Percentiles rank a stretch among this genome's conserved stretches.
Evolutionary conservation across 2,113 vertebrate genomes (phyloP).

Genomic region (Phalacrocorax pelagicus): DNA sequence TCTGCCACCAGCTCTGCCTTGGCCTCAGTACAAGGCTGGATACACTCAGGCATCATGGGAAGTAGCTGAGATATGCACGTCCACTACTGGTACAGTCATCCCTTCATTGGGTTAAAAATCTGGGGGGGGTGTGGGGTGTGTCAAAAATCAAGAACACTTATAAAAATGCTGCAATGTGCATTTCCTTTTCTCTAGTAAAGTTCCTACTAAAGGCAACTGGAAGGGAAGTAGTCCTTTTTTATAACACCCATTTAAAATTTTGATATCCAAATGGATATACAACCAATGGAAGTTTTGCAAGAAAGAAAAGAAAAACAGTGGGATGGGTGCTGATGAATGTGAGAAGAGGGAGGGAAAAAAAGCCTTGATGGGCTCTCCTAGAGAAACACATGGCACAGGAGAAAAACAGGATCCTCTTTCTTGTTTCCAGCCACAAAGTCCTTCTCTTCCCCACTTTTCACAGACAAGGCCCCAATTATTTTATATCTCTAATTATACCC

Average conservation of each 20-base stretch:
- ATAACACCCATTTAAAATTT: not conserved
- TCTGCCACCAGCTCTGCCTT: not conserved
- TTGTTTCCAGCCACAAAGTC: not conserved
- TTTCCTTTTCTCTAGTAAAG: not conserved
- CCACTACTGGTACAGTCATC: not conserved
- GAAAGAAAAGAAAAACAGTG: not conserved
- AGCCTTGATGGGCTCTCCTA: not conserved
- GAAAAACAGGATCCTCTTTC: not conserved
- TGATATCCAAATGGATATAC: not conserved
- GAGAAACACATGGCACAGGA: not conserved
- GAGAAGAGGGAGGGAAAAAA: not conserved
- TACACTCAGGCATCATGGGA: not conserved
- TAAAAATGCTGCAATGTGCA: rapidly evolving
- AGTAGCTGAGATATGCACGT: not conserved
- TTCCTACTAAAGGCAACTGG: not conserved
- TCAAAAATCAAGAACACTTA: not conserved
- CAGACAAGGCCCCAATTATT: not conserved
- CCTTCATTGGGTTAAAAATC: not conserved
- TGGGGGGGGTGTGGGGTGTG: no score
- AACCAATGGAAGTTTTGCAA: not conserved
- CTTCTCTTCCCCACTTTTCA: not conserved
- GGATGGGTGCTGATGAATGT: not conserved
- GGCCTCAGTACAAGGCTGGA: not conserved
- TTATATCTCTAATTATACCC: not conserved
- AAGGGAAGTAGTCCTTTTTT: not conserved